Evolutionary conservation across 35 echinoderm and acorn worm species (phyloP), one percentile per base, ranked within the genome.

Genomic region (Diadema setosum): DNA sequence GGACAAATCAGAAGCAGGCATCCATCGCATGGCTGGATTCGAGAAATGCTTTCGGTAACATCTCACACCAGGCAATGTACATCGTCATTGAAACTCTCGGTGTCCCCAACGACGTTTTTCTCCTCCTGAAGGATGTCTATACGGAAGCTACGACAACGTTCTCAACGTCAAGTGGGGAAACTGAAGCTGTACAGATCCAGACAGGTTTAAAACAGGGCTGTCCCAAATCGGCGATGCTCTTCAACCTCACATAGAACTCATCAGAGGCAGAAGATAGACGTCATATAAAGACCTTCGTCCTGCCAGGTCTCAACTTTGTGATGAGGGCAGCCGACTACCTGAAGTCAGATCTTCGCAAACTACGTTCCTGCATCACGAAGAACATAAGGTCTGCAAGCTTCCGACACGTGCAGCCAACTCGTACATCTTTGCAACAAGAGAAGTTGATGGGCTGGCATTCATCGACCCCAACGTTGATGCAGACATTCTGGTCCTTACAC

Each of bases 171-270:
- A 24, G 73, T 15, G 75, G 35, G 3, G 0, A 61, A 29, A 61
- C 58, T 0, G 58, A 61, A 20, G 69, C 5, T 18, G 69, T 81
- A 0, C 42, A 33, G 6, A 81, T 81, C 18, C 25, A 42, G 5
- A 42, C 29, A 16, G 76, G 76, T 42, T 33, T 81, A 33, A 81
- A 81, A 12, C 76, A 81, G 11, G 41, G 76, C 18, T 81, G 41
- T 43, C 76, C 76, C 15, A 81, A 41, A 18, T 58, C 81, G 3
- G 20, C 46, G 4, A 83, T 83, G 2, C 46, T 82, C 3, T 82
- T 82, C 80, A 82, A 82, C 80, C 29, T 50, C 12, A 49, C 80
- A 39, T 82, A 3, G 80, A 82, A 48, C 80, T 82, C 20, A 48
- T 82, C 39, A 48, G n/a, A n/a, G 49, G 49, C 49, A 55, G 21